Conservation (phyloP, 2,113 vertebrate genomes). For the Hepsetus odoe region DNA sequence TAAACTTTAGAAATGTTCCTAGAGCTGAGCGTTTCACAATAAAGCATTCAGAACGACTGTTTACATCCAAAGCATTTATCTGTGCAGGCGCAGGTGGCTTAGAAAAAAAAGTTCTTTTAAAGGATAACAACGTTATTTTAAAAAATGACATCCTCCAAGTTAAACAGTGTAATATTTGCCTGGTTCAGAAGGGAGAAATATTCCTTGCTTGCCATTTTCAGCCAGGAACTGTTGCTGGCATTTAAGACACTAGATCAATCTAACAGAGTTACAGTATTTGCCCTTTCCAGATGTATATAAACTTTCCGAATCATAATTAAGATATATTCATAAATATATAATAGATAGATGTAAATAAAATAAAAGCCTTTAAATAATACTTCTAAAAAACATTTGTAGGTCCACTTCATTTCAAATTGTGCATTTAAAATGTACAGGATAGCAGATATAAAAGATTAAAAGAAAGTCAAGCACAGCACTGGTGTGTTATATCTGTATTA, state of each 20-base stretch:
- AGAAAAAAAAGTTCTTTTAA: too few species aligned
- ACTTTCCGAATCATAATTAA: not conserved
- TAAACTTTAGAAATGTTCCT: too few species aligned
- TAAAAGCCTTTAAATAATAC: too few species aligned
- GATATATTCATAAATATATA: not conserved
- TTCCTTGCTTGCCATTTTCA: not conserved
- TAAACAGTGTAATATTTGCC: not conserved
- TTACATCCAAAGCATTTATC: not conserved
- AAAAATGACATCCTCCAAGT: not conserved
- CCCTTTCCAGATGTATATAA: not conserved
- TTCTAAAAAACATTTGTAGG: not conserved
- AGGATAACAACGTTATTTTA: too few species aligned
- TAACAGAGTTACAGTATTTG: not conserved
- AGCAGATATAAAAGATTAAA: slow-evolving; percentile 12
- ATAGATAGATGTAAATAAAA: too few species aligned
- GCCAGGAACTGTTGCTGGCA: not conserved
- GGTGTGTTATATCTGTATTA: slow-evolving; percentile 15
- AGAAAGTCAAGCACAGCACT: not conserved
- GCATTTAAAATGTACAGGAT: not conserved
- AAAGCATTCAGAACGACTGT: too few species aligned
- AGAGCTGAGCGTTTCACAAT: too few species aligned
- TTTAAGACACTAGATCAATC: not conserved
- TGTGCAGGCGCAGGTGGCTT: too few species aligned
- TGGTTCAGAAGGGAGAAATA: not conserved
- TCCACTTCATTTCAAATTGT: too few species aligned